Conservation (phyloP, 2,797 vertebrate species). For the Astyanax mexicanus region DNA sequence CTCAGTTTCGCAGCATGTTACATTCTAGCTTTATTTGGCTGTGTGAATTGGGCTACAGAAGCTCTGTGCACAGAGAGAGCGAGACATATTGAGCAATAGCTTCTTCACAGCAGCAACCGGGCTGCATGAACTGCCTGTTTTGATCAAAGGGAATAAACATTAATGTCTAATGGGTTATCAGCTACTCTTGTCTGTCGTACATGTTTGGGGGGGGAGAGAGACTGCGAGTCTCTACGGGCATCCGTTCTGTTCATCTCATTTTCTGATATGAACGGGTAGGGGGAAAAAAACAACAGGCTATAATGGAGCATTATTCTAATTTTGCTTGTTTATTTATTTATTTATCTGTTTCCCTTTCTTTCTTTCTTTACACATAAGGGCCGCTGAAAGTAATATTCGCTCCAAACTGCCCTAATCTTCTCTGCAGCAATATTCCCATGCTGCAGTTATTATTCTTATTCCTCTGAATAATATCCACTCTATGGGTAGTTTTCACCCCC, state of each 20-base stretch:
- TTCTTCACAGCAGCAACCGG: constrained; percentile 26
- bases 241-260: constrained; percentile 56
- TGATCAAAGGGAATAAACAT: constrained; percentile 85
- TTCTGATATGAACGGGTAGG: constrained; percentile 67
- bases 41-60: constrained; percentile 22
- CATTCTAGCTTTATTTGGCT: constrained; percentile 24
- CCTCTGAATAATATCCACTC: constrained; percentile 95
- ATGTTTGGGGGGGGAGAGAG: constrained; percentile 68
- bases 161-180: constrained; percentile 84
- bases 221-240: constrained; percentile 75
- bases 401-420: constrained; percentile 90
- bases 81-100: constrained; percentile 38
- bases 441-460: constrained; percentile 93
- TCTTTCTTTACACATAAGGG: constrained; percentile 40
- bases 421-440: constrained; percentile 88
- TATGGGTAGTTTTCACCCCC: constrained; percentile 78
- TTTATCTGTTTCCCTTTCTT: constrained; percentile 51
- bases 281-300: constrained; percentile 55
- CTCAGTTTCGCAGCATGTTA: background rate
- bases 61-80: constrained; percentile 5
- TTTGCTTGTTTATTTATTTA: constrained; percentile 61
- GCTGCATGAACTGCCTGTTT: constrained; percentile 66
- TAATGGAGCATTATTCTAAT: constrained; percentile 74
- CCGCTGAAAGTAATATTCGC: constrained; percentile 73
- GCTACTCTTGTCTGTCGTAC: constrained; percentile 78